Conservation (phyloP, 2,888 invertebrate genomes). For the Andricus curvator region DNA sequence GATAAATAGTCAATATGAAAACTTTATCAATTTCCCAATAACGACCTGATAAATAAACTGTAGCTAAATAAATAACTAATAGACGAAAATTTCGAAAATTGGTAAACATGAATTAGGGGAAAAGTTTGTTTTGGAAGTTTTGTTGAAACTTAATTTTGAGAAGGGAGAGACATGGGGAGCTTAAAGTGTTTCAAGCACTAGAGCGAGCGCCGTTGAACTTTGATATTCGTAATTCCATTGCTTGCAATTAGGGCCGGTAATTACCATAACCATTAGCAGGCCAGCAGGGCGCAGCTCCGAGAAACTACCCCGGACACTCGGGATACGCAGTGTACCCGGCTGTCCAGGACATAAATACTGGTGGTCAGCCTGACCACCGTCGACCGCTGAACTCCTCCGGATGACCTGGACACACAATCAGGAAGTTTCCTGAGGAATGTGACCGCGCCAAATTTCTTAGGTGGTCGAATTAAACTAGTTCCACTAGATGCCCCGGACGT, state of each 20-base stretch:
- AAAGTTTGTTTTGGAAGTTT: slow-evolving; percentile 2
- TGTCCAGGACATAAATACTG: slow-evolving; percentile 75
- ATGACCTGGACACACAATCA: slow-evolving; percentile 76
- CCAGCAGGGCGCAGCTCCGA: slow-evolving; percentile 60
- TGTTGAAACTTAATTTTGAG: slow-evolving; percentile 27
- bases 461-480: slow-evolving; percentile 77
- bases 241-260: slow-evolving; percentile 77
- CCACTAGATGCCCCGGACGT: slow-evolving; percentile 66
- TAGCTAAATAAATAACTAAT: not conserved
- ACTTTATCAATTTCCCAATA: too few species aligned
- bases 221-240: slow-evolving; percentile 78
- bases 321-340: slow-evolving; percentile 62
- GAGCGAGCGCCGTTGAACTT: slow-evolving; percentile 66
- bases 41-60: not conserved
- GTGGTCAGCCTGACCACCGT: slow-evolving; percentile 73
- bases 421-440: slow-evolving; percentile 78
- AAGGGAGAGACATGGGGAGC: slow-evolving; percentile 7
- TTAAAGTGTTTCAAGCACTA: slow-evolving; percentile 36
- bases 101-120: not conserved
- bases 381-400: slow-evolving; percentile 67
- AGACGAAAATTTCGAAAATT: not conserved
- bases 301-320: slow-evolving; percentile 69
- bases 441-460: slow-evolving; percentile 77
- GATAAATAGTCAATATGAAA: too few species aligned
- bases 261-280: slow-evolving; percentile 78